phyloP scores from a whole-genome alignment of 1,140 invertebrate species.

The Ceratina calcarata region DNA sequence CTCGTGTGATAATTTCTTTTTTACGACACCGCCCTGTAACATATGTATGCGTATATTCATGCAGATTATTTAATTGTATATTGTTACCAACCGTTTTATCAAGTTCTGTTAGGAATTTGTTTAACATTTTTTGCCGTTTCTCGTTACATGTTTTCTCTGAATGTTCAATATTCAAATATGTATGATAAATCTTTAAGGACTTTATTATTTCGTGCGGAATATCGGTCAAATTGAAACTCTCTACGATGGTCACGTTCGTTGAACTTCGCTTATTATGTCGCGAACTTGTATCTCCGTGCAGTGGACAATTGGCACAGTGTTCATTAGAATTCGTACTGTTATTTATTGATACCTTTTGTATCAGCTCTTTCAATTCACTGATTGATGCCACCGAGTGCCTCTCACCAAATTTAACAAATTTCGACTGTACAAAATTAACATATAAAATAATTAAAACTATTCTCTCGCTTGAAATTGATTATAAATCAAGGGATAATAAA shows the following conservation, averaged over 20 bases:
- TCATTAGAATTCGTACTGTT: background rate
- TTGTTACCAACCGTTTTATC: slow-evolving; percentile 56
- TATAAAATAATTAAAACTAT: background rate
- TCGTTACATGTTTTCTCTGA: background rate
- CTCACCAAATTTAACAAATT: background rate
- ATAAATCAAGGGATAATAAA: background rate
- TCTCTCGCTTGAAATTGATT: background rate
- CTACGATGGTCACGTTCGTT: slow-evolving; percentile 53
- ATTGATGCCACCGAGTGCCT: slow-evolving; percentile 34
- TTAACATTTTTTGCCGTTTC: slow-evolving; percentile 19
- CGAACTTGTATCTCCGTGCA: slow-evolving; percentile 49
- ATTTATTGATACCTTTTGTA: slow-evolving; percentile 39
- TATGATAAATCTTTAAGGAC: slow-evolving; percentile 66
- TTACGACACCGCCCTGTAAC: slow-evolving; percentile 31
- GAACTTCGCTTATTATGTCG: slow-evolving; percentile 38
- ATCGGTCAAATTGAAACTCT: slow-evolving; percentile 61
- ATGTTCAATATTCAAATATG: slow-evolving; percentile 50
- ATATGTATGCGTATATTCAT: background rate
- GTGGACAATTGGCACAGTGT: slow-evolving; percentile 45
- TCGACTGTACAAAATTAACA: slow-evolving; percentile 2
- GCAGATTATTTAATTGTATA: background rate
- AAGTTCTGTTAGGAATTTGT: slow-evolving; percentile 53
- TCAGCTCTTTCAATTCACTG: slow-evolving; percentile 49
- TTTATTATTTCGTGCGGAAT: slow-evolving; percentile 67
- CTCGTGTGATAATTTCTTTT: slow-evolving; percentile 6